These are phyloP conservation scores for Echinometra lucunter DNA, from an alignment of 53 echinoderm and acorn worm genomes.

Conservation along the genomic window DNA sequence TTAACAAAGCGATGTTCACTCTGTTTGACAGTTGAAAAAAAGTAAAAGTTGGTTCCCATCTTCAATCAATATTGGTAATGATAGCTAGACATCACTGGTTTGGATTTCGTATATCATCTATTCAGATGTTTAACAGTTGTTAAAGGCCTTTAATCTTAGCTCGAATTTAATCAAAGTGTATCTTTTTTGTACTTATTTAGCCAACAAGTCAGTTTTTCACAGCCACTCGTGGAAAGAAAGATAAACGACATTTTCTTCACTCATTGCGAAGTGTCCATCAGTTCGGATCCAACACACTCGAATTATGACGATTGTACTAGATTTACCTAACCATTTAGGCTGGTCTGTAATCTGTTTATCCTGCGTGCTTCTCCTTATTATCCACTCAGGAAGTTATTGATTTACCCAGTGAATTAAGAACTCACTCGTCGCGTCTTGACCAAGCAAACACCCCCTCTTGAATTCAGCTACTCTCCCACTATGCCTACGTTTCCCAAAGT, in stretches of 20 bases:
- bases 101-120: too few relatives aligned
- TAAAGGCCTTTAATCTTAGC: not conserved
- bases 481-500: not conserved
- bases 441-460: conserved; percentile 41
- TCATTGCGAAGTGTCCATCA: not conserved
- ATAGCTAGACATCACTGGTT: too few relatives aligned
- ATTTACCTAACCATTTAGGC: conserved; percentile 50
- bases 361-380: conserved; percentile 58
- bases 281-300: not conserved
- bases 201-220: not conserved
- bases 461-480: not conserved
- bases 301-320: conserved; percentile 31
- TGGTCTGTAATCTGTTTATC: conserved; percentile 63
- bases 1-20: too few relatives aligned
- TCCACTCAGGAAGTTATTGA: conserved; percentile 67
- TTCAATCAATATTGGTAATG: too few relatives aligned
- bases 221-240: not conserved
- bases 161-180: not conserved
- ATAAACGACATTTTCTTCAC: not conserved
- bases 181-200: not conserved
- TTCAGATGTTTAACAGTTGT: too few relatives aligned
- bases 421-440: conserved; percentile 54
- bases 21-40: too few relatives aligned
- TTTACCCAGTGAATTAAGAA: conserved; percentile 59
- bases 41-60: too few relatives aligned